Evolutionary conservation across 2,888 invertebrate species (phyloP).

Genomic region (Thecophora atra): DNA sequence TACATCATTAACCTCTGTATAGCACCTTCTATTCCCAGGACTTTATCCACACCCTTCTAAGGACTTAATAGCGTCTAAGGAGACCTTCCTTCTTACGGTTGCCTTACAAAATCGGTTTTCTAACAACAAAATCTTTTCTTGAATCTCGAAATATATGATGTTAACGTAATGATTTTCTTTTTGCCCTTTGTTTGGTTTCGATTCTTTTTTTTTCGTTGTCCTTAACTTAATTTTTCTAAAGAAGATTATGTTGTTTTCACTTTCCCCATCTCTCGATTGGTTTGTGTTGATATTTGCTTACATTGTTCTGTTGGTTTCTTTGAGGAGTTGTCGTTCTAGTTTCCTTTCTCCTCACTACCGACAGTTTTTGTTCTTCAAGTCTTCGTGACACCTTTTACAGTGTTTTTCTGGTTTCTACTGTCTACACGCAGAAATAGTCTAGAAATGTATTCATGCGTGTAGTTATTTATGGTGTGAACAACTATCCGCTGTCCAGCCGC

Average conservation of each 20-base stretch:
- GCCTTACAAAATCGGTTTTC: not conserved
- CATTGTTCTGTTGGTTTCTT: no score
- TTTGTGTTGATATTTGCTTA: no score
- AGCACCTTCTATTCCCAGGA: no score
- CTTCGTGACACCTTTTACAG: constrained; percentile 44
- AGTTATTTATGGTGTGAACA: no score
- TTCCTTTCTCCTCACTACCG: not conserved
- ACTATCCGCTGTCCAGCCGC: constrained; percentile 47
- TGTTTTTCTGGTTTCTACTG: constrained; percentile 51
- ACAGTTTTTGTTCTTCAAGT: constrained; percentile 36
- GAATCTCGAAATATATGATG: not conserved
- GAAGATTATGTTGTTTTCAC: constrained; percentile 35
- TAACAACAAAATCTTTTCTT: not conserved
- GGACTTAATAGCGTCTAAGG: no score
- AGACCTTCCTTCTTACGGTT: no score
- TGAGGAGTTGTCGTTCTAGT: no score
- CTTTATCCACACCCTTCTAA: no score
- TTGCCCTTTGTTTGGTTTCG: not conserved
- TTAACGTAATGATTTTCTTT: not conserved
- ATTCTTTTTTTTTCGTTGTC: not conserved
- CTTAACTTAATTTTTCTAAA: constrained; percentile 53
- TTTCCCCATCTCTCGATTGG: not conserved
- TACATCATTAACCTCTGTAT: constrained; percentile 8
- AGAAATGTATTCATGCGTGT: no score
- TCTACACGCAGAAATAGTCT: no score